These are phyloP conservation scores for Ephialtes manifestator DNA, from an alignment of 2,888 invertebrate genomes.

Conservation along the genomic window DNA sequence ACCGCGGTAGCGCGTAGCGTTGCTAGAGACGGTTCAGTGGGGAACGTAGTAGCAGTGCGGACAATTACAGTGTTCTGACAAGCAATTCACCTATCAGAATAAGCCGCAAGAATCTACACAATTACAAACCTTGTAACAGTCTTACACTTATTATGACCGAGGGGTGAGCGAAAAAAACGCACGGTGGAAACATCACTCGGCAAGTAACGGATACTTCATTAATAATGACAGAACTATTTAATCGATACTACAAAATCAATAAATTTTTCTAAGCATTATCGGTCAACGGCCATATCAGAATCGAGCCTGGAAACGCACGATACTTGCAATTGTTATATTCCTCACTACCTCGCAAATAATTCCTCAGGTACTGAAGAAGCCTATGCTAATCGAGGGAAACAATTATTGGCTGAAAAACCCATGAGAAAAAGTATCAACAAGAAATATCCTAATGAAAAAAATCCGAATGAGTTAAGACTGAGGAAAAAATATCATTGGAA, in stretches of 20 bases:
- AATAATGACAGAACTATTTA: constrained; percentile 44
- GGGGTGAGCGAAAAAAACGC: not conserved
- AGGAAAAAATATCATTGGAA: too few relatives aligned
- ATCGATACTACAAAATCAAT: constrained; percentile 59
- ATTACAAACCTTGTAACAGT: not conserved
- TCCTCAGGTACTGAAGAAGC: constrained; percentile 44
- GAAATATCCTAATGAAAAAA: too few relatives aligned
- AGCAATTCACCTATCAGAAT: constrained; percentile 37
- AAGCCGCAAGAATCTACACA: not conserved
- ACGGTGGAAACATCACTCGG: constrained; percentile 18
- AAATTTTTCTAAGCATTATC: constrained; percentile 43
- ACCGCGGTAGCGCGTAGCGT: not conserved
- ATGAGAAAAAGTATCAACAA: too few relatives aligned
- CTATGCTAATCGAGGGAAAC: too few relatives aligned
- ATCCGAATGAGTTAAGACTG: too few relatives aligned
- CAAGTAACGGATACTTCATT: not conserved
- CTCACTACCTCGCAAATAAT: constrained; percentile 44
- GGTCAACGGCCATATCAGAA: constrained; percentile 52
- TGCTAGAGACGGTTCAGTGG: not conserved
- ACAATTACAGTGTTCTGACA: too few relatives aligned
- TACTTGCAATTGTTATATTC: constrained; percentile 31
- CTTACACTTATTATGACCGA: not conserved
- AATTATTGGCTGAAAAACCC: too few relatives aligned
- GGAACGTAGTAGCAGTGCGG: too few relatives aligned
- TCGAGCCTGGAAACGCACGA: constrained; percentile 5